Evolutionary conservation across 2,113 vertebrate genomes (phyloP), one percentile per base, ranked within the genome.

Genomic region (Nesogale talazaci): DNA sequence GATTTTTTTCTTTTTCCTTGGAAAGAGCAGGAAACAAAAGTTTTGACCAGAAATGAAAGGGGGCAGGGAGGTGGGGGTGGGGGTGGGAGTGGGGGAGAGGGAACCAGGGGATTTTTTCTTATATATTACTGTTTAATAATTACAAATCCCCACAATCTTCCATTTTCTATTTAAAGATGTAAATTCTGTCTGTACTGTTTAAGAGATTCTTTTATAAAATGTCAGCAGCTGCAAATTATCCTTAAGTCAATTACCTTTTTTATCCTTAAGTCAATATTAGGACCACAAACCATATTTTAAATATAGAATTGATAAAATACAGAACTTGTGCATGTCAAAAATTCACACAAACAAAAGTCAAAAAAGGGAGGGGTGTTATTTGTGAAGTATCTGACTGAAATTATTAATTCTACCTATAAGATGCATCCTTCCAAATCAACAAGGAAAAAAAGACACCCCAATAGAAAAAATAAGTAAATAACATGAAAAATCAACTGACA

Each of bases 211-310:
- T 94, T 67, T 70, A 61, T 56, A 23, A 83, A 89, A 31, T 34
- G 14, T 52, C 46, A 76, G 76, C 10, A 83, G 36, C 23, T 57
- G 42, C 15, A 65, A 88, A 90, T 80, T 83, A 70, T 85, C 86
- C 94, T 94, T 79, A 83, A 42, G 31, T 70, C 93, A 27, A 87
- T 70, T n/a, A n/a, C n/a, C n/a, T n/a, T n/a, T n/a, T n/a, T 80
- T 83, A 70, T 85, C 86, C 94, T 94, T 79, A 83, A 42, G 31
- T 70, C 93, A 27, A 87, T 70, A 36, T 4, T 72, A 86, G 34
- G 25, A 93, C 79, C 69, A 90, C 1, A 92, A 86, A 81, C 4
- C 34, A 4, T 56, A 83, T 27, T 76, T 92, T 88, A 46, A 91
- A 89, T 52, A 3, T 52, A 12, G 46, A 52, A 2, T 52, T 52